Evolutionary conservation across 2,113 vertebrate genomes (phyloP).

Genomic region (Cacatua alba): DNA sequence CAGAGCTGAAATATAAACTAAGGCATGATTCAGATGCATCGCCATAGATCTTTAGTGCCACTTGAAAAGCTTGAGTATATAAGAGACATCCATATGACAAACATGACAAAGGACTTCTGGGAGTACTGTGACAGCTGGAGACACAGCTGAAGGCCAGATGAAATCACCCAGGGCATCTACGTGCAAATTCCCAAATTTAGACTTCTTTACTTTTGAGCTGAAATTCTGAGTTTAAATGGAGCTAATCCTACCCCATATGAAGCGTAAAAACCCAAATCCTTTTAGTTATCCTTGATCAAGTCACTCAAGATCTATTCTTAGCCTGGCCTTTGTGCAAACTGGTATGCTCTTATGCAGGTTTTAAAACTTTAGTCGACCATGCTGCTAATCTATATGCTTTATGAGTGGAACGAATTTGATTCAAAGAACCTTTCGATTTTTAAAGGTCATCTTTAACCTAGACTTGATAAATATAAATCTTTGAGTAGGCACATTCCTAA

Average conservation of each 20-base stretch:
- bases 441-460: neutral
- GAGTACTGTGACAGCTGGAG: neutral
- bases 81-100: accelerated
- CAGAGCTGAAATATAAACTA: neutral
- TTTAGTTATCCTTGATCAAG: neutral
- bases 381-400: neutral
- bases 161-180: neutral
- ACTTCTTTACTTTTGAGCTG: neutral
- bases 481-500: neutral
- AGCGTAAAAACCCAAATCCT: constrained; percentile 9
- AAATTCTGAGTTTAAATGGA: neutral
- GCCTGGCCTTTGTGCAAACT: neutral
- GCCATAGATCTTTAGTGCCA: neutral
- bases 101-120: neutral
- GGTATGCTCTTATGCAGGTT: neutral
- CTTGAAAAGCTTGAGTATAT: neutral
- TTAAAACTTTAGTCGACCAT: neutral
- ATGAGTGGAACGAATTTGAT: neutral
- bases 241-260: constrained; percentile 5
- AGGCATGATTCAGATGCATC: neutral
- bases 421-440: neutral
- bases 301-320: neutral
- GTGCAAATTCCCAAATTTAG: neutral
- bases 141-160: neutral
- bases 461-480: neutral